Conservation (phyloP, 2,113 vertebrate genomes). For the Antennarius striatus region DNA sequence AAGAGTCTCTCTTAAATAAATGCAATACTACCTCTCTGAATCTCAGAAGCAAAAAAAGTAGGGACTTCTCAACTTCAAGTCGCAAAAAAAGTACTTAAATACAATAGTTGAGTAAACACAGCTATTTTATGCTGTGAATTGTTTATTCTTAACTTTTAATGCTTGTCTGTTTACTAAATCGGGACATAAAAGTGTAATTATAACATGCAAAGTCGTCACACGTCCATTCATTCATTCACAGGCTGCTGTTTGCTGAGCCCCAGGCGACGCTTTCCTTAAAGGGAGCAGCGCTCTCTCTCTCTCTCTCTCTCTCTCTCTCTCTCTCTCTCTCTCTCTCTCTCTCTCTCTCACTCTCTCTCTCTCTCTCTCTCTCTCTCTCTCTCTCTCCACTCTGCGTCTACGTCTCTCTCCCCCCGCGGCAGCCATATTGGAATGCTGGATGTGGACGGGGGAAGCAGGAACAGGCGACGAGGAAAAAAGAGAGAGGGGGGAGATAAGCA, state of each 20-base stretch:
- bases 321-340: neutral
- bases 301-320: neutral
- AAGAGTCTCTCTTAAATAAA: too few relatives aligned
- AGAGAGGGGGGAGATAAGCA: slow-evolving; percentile 26
- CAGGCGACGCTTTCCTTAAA: slow-evolving; percentile 24
- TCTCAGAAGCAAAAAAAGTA: too few relatives aligned
- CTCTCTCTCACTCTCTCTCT: neutral
- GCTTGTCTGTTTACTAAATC: too few relatives aligned
- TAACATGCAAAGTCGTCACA: slow-evolving; percentile 5
- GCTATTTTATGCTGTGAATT: too few relatives aligned
- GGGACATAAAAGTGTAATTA: neutral
- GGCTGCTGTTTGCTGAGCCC: slow-evolving; percentile 14
- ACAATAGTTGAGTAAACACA: too few relatives aligned
- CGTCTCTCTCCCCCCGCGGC: slow-evolving; percentile 20
- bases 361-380: neutral
- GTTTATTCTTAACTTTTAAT: too few relatives aligned
- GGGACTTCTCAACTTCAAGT: too few relatives aligned
- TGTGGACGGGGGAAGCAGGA: slow-evolving; percentile 70
- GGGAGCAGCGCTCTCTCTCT: neutral
- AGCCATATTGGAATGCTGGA: slow-evolving; percentile 78
- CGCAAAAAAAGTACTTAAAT: too few relatives aligned
- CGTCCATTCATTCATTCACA: slow-evolving; percentile 43
- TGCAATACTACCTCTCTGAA: too few relatives aligned
- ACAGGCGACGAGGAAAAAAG: slow-evolving; percentile 50
- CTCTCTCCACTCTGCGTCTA: neutral